These are phyloP conservation scores for Habroteleia sp. DNA, from an alignment of 2,888 invertebrate genomes.

Conservation along the genomic window DNA sequence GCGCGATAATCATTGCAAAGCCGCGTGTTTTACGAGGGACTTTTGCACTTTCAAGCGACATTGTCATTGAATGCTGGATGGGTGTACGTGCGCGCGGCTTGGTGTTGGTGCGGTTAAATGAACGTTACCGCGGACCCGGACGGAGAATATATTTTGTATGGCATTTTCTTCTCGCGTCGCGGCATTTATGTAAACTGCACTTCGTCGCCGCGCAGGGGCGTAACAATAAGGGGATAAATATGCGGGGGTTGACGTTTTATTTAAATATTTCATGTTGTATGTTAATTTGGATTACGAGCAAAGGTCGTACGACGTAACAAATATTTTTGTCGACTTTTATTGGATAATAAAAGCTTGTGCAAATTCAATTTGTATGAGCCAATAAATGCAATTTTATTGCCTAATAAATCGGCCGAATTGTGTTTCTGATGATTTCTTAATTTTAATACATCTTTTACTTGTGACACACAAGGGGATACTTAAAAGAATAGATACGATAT, in stretches of 20 bases:
- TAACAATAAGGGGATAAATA: constrained; percentile 34
- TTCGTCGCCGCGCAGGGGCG: constrained; percentile 42
- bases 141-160: constrained; percentile 42
- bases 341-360: too few relatives aligned
- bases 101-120: constrained; percentile 35
- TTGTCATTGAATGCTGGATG: constrained; percentile 38
- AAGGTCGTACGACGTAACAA: background rate
- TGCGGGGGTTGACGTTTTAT: constrained; percentile 38
- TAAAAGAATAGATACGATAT: too few relatives aligned
- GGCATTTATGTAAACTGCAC: constrained; percentile 48
- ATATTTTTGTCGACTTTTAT: too few relatives aligned
- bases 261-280: constrained; percentile 23
- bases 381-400: too few relatives aligned
- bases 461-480: too few relatives aligned
- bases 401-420: too few relatives aligned
- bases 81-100: constrained; percentile 20
- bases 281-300: constrained; percentile 15
- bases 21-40: constrained; percentile 45
- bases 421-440: too few relatives aligned
- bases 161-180: constrained; percentile 45
- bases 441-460: too few relatives aligned
- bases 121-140: constrained; percentile 27
- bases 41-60: constrained; percentile 48
- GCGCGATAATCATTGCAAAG: constrained; percentile 52
- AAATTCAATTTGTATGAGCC: too few relatives aligned